Evolutionary conservation across 2,888 invertebrate genomes (phyloP), one percentile per base, ranked within the genome.

Genomic region (Eilema sororculum): DNA sequence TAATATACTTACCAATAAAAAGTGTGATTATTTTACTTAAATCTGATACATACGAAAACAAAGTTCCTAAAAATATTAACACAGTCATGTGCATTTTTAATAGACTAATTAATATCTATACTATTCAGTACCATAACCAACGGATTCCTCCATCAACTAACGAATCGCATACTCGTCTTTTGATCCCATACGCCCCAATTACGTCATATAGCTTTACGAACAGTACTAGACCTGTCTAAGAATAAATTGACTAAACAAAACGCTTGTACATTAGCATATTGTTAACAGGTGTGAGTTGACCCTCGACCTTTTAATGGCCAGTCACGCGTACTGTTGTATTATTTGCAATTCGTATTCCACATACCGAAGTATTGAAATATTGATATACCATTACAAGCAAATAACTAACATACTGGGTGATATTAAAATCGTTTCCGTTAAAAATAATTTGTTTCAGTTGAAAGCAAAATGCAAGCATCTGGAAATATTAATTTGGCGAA

Each of bases 401-500:
- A 81, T 75, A 81, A 65, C 68, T 78, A 80, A 78, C 68, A 33
- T 46, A 16, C n/a, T n/a, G n/a, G n/a, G n/a, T n/a, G n/a, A n/a
- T n/a, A n/a, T n/a, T n/a, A n/a, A n/a, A n/a, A n/a, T n/a, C n/a
- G n/a, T n/a, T n/a, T n/a, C n/a, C n/a, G n/a, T n/a, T n/a, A n/a
- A n/a, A n/a, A n/a, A n/a, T n/a, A n/a, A n/a, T n/a, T n/a, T n/a
- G n/a, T n/a, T n/a, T n/a, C n/a, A n/a, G n/a, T n/a, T n/a, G n/a
- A n/a, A n/a, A n/a, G n/a, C n/a, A n/a, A n/a, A n/a, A n/a, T n/a
- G n/a, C n/a, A n/a, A n/a, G n/a, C n/a, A n/a, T n/a, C n/a, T n/a
- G n/a, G n/a, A n/a, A n/a, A n/a, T n/a, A n/a, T n/a, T n/a, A n/a
- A n/a, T n/a, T n/a, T n/a, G n/a, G n/a, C n/a, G n/a, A n/a, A n/a